Percentiles rank a stretch among this genome's conserved stretches.
Conservation (phyloP, 1,140 invertebrate species). For the Chelonus insularis region DNA sequence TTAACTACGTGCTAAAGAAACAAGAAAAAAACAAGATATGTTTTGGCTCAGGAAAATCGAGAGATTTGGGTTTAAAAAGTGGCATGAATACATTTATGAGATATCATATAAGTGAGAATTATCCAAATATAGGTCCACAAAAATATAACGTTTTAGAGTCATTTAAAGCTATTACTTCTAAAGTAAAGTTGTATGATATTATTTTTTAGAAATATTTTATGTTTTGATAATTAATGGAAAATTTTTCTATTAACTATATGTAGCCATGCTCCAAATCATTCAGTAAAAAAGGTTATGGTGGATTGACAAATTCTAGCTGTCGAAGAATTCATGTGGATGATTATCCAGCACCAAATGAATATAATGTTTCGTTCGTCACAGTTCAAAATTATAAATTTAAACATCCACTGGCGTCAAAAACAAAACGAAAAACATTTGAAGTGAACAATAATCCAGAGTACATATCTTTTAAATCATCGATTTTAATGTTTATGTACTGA, state of each 20-base stretch:
- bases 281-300: conserved; percentile 49
- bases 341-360: conserved; percentile 42
- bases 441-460: conserved; percentile 46
- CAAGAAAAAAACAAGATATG: conserved; percentile 46
- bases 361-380: conserved; percentile 28
- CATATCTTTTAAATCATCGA: neutral
- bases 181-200: conserved; percentile 32
- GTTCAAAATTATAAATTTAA: conserved; percentile 32
- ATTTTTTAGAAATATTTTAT: too few species aligned
- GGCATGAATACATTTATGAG: conserved; percentile 44
- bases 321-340: conserved; percentile 28
- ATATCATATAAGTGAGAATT: conserved; percentile 39
- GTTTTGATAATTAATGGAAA: too few species aligned
- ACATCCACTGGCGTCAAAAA: conserved; percentile 36
- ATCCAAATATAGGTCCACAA: conserved; percentile 41
- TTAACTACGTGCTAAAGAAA: conserved; percentile 41
- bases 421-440: conserved; percentile 27
- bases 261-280: conserved; percentile 42
- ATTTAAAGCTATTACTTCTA: conserved; percentile 40
- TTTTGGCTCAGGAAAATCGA: conserved; percentile 46
- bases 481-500: neutral
- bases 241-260: too few species aligned
- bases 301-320: conserved; percentile 35
- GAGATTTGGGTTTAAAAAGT: conserved; percentile 38
- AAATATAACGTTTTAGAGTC: conserved; percentile 42